phyloP scores from a whole-genome alignment of 2,797 vertebrate species.

The Sebastes paucispinis region DNA sequence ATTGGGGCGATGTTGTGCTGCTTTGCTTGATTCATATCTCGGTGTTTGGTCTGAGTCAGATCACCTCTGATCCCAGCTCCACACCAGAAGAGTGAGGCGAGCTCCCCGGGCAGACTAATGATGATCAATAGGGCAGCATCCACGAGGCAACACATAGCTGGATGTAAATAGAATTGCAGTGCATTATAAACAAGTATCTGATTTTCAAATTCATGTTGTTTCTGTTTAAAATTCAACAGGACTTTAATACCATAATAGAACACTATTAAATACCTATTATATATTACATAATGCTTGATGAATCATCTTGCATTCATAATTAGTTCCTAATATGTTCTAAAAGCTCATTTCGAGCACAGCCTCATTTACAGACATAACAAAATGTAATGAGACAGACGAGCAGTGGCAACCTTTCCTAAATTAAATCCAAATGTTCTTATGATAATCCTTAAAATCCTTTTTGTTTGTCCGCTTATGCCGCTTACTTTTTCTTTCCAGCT shows the following conservation, averaged over 20 bases:
- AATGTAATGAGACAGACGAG: not conserved
- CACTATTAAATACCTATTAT: not conserved
- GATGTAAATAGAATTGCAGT: not conserved
- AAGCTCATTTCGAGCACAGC: not conserved
- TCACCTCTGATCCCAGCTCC: conserved; percentile 38
- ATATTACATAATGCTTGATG: not conserved
- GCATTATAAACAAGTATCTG: not conserved
- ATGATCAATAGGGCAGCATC: conserved; percentile 32
- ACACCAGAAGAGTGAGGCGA: conserved; percentile 11
- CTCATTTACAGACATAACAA: not conserved
- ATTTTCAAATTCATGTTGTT: not conserved
- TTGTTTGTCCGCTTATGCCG: not conserved
- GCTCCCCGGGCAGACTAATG: conserved; percentile 36
- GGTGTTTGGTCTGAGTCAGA: conserved; percentile 39
- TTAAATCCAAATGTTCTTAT: conserved; percentile 2
- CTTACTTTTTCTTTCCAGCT: not conserved
- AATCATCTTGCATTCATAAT: conserved; percentile 1
- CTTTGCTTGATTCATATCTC: conserved; percentile 24
- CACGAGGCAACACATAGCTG: not conserved
- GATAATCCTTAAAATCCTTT: not conserved
- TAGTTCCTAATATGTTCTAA: not conserved
- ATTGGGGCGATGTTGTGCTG: conserved; percentile 1
- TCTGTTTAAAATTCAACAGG: not conserved
- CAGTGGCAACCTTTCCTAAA: not conserved
- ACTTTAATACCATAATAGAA: not conserved